Conservation (phyloP, 2,888 invertebrate genomes). For the Gnatocerus cornutus region DNA sequence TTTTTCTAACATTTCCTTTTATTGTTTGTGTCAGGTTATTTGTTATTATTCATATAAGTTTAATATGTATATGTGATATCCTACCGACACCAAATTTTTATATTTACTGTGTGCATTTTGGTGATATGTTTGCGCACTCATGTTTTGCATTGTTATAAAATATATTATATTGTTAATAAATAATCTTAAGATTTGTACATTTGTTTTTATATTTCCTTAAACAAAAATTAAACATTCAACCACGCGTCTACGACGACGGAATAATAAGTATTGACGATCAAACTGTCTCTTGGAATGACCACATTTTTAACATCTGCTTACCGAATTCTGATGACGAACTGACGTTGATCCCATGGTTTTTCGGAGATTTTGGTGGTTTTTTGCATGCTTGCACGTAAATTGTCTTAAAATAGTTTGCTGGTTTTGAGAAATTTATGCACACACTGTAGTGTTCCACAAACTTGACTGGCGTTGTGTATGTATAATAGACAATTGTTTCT, state of each 20-base stretch:
- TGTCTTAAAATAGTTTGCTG: background rate
- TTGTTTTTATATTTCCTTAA: constrained; percentile 22
- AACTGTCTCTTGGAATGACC: constrained; percentile 12
- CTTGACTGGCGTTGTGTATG: too few relatives aligned
- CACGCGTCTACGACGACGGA: constrained; percentile 13
- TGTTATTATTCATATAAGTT: constrained; percentile 11
- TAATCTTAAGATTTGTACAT: constrained; percentile 40
- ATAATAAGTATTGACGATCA: constrained; percentile 5
- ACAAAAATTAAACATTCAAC: constrained; percentile 1
- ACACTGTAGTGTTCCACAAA: too few relatives aligned
- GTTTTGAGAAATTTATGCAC: too few relatives aligned
- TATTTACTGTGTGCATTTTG: constrained; percentile 53
- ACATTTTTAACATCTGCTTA: constrained; percentile 8
- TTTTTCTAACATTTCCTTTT: constrained; percentile 24
- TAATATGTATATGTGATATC: constrained; percentile 55
- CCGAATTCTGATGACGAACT: background rate
- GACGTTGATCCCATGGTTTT: constrained; percentile 14
- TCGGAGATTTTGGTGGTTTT: too few relatives aligned
- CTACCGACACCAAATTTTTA: constrained; percentile 59
- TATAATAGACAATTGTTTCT: too few relatives aligned
- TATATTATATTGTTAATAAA: constrained; percentile 57
- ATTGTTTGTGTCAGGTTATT: constrained; percentile 18
- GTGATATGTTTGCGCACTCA: constrained; percentile 55
- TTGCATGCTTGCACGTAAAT: background rate
- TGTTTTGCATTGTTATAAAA: constrained; percentile 55